Evolutionary conservation across 2,113 vertebrate genomes (phyloP).

Genomic region (Sardina pilchardus): DNA sequence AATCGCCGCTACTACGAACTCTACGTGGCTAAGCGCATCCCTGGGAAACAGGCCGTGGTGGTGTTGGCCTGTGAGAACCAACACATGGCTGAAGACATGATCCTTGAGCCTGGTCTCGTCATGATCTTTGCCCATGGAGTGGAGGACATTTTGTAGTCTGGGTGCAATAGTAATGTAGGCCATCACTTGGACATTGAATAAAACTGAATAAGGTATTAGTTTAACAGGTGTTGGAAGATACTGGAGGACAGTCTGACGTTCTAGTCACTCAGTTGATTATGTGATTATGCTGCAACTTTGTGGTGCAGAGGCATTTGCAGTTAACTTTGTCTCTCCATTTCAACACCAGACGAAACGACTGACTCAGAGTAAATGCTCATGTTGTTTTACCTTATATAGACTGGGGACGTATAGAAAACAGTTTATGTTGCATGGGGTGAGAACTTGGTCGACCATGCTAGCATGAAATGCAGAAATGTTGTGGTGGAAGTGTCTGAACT

Average conservation of each 20-base stretch:
- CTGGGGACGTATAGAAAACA: neutral
- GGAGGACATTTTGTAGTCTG: conserved; percentile 84
- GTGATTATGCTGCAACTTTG: neutral
- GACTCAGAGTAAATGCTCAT: neutral
- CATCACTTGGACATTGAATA: neutral
- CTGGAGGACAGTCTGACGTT: neutral
- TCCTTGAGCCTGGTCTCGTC: conserved; percentile 93
- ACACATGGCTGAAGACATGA: conserved; percentile 99
- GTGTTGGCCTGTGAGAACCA: conserved; percentile 99
- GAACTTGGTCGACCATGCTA: neutral
- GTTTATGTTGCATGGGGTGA: neutral
- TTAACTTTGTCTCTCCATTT: neutral
- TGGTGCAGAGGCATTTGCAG: neutral
- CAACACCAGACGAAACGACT: neutral
- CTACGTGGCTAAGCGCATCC: conserved; percentile 97
- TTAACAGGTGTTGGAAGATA: neutral
- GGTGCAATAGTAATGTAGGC: neutral
- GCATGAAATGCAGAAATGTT: neutral
- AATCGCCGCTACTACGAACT: conserved; percentile 98
- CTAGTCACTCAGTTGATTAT: neutral
- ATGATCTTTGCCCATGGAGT: conserved; percentile 98
- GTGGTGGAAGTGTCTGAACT: neutral
- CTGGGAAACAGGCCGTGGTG: conserved; percentile 96
- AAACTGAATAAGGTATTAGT: neutral
- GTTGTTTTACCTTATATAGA: neutral